phyloP scores from a whole-genome alignment of 2,888 invertebrate species.

The Calliopum simillimum region DNA sequence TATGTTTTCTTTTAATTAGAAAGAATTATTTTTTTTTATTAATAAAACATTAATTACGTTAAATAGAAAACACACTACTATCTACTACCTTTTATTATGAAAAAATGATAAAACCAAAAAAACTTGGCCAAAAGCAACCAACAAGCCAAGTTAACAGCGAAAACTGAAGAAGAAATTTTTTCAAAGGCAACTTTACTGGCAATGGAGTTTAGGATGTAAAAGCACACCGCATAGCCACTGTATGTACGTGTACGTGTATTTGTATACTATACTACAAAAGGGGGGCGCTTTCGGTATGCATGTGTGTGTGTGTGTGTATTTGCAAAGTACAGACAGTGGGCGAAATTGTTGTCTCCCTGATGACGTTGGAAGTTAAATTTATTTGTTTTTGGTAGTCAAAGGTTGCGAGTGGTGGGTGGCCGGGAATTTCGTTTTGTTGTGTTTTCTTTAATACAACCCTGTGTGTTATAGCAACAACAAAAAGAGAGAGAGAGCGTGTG shows the following conservation, averaged over 20 bases:
- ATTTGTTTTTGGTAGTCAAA: conserved; percentile 2
- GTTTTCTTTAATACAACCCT: too few relatives aligned
- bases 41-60: neutral
- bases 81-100: neutral
- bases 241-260: neutral
- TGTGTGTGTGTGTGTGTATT: neutral
- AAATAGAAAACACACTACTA: neutral
- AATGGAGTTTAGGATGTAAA: neutral
- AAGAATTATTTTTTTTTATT: conserved; percentile 22
- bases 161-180: conserved; percentile 6
- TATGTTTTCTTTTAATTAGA: neutral
- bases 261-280: neutral
- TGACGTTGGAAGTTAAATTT: conserved; percentile 22
- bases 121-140: conserved; percentile 22
- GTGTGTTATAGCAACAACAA: neutral
- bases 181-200: neutral
- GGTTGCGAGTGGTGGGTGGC: too few relatives aligned
- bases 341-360: neutral
- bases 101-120: neutral
- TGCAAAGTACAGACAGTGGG: neutral
- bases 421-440: too few relatives aligned
- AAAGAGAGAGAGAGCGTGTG: neutral
- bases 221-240: conserved; percentile 1
- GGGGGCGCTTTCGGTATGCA: neutral
- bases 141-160: conserved; percentile 23